Evolutionary conservation across 2,888 invertebrate genomes (phyloP).

Genomic region (Drosophila melanosoma): DNA sequence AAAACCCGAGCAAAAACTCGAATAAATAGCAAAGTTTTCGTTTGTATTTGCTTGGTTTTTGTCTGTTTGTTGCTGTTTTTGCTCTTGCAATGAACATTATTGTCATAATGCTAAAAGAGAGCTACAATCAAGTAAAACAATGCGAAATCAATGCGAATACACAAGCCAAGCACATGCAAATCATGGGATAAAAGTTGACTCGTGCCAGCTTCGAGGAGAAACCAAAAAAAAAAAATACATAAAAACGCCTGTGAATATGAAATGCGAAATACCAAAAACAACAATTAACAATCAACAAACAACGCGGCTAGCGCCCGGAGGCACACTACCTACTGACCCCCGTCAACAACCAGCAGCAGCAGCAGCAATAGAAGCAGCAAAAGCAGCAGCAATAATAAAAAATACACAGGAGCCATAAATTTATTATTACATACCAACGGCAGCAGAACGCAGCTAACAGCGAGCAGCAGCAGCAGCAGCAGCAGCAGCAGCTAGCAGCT

Average conservation of each 20-base stretch:
- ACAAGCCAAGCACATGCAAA: conserved; percentile 16
- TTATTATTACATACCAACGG: conserved; percentile 63
- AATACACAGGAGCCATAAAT: conserved; percentile 62
- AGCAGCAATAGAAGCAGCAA: not conserved
- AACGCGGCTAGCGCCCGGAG: conserved; percentile 60
- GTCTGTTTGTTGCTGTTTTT: conserved; percentile 17
- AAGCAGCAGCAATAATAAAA: conserved; percentile 10
- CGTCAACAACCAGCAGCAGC: conserved; percentile 2
- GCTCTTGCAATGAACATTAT: conserved; percentile 58
- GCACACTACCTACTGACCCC: conserved; percentile 7
- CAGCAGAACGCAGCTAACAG: conserved; percentile 11
- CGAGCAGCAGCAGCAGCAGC: conserved; percentile 10
- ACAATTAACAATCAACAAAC: conserved; percentile 64
- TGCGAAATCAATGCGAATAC: conserved; percentile 62
- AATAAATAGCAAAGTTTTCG: conserved; percentile 38
- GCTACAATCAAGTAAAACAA: conserved; percentile 54
- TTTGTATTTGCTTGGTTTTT: conserved; percentile 24
- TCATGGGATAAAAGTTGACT: conserved; percentile 73
- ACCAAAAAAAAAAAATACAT: conserved; percentile 32
- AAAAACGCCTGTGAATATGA: conserved; percentile 49
- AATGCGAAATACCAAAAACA: conserved; percentile 71
- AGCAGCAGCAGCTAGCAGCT: not conserved
- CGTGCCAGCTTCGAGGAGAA: conserved; percentile 69
- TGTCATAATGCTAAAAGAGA: conserved; percentile 65
- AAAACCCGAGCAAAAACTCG: conserved; percentile 33